These are phyloP conservation scores for Caenorhabditis sp. DNA, from an alignment of 2,888 invertebrate species.

Conservation along the genomic window DNA sequence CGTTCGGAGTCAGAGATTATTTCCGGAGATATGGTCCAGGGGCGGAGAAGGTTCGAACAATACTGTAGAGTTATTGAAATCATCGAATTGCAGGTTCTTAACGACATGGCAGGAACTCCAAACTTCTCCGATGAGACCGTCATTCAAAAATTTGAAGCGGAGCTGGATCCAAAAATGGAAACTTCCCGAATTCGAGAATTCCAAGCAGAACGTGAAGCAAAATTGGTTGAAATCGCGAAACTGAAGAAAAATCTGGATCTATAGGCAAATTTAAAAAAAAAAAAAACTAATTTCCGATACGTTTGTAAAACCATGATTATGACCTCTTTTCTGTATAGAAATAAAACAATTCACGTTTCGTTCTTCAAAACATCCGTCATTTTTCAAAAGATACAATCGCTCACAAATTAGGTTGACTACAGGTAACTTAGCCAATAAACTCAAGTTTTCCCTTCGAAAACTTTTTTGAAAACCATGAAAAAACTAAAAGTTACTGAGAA, in stretches of 20 bases:
- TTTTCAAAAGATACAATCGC: background rate
- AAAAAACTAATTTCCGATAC: no score
- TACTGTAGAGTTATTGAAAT: no score
- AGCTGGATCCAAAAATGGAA: conserved; percentile 54
- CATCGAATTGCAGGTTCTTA: conserved; percentile 46
- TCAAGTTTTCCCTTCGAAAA: background rate
- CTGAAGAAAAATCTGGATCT: conserved; percentile 56
- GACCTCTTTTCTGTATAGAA: no score
- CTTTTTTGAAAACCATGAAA: background rate
- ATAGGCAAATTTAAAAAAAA: background rate
- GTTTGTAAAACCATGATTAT: no score
- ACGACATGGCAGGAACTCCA: conserved; percentile 67
- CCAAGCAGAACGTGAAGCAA: conserved; percentile 60
- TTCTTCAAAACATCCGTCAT: background rate
- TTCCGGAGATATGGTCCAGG: conserved; percentile 66
- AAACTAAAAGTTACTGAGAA: background rate
- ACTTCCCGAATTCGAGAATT: conserved; percentile 42
- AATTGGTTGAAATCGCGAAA: conserved; percentile 58
- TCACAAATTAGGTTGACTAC: conserved; percentile 4
- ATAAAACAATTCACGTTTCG: no score
- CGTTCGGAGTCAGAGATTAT: conserved; percentile 86
- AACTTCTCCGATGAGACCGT: conserved; percentile 68
- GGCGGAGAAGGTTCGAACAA: conserved; percentile 38
- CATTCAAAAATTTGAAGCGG: conserved; percentile 56
- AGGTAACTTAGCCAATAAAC: background rate